A percentile compares a stretch with the other conserved stretches of the same genome.
These are phyloP conservation scores for Pipa parva DNA, from an alignment of 2,113 vertebrate species.

Conservation along the genomic window DNA sequence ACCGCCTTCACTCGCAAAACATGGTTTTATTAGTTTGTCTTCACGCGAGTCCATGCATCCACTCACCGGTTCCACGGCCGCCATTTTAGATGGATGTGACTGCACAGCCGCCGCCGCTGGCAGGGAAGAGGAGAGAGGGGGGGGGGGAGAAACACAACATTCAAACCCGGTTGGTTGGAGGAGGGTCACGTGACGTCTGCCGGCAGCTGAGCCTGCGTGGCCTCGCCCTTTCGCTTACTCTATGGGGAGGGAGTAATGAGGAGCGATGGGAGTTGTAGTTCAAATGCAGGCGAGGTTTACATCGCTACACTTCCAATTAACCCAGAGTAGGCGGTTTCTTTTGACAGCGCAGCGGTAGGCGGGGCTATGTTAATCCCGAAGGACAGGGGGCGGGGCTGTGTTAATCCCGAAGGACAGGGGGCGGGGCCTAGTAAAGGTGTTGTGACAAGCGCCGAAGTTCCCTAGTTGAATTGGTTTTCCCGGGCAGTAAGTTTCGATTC, in stretches of 20 bases:
- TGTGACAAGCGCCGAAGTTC: no score
- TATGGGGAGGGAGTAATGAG: conserved; percentile 45
- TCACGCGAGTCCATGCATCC: conserved; percentile 1
- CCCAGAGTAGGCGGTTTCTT: no score
- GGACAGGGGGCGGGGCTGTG: no score
- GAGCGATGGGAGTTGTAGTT: conserved; percentile 61
- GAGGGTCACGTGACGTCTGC: conserved; percentile 54
- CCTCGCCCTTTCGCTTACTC: not conserved
- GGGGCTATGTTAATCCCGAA: conserved; percentile 46
- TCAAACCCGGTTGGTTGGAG: conserved; percentile 65
- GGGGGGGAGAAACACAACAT: conserved; percentile 50
- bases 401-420: conserved; percentile 1
- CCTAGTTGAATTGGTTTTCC: no score
- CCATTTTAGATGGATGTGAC: conserved; percentile 82
- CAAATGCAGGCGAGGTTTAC: no score
- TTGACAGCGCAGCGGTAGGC: no score
- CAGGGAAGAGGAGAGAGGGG: conserved; percentile 57
- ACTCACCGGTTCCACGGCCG: conserved; percentile 92
- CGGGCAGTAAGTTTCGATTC: no score
- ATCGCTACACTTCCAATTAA: no score
- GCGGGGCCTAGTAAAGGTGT: not conserved
- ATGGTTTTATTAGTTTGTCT: not conserved
- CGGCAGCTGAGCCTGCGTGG: conserved; percentile 46
- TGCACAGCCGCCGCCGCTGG: conserved; percentile 57
- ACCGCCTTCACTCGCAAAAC: not conserved